Conservation (phyloP, 2,113 vertebrate species). For the Aspiorhynchus laticeps region DNA sequence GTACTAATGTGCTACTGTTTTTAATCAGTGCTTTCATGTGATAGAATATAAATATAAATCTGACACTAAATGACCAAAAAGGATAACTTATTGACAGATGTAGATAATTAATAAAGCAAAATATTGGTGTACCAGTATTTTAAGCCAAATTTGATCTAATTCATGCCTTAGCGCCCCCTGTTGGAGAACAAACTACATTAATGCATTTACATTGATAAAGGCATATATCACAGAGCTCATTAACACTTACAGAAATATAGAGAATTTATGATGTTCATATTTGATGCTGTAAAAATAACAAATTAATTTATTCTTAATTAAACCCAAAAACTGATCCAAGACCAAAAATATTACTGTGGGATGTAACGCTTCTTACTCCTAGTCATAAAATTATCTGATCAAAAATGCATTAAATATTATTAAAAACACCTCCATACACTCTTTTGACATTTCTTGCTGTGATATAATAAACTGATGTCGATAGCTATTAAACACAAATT, state of each 20-base stretch:
- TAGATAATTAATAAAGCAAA: neutral
- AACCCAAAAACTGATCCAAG: neutral
- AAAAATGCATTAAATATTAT: too few relatives aligned
- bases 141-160: neutral
- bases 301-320: neutral
- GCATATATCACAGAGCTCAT: neutral
- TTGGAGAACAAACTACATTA: conserved; percentile 6
- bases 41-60: neutral
- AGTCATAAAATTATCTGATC: too few relatives aligned
- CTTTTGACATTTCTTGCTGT: too few relatives aligned
- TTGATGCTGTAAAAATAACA: neutral
- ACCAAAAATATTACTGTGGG: neutral
- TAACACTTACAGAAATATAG: neutral
- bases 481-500: too few relatives aligned
- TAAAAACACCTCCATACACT: too few relatives aligned
- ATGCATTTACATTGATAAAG: neutral
- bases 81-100: neutral
- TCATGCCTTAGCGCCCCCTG: conserved; percentile 42
- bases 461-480: too few relatives aligned
- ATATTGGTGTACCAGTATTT: neutral
- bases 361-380: neutral
- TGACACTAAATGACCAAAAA: neutral
- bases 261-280: neutral
- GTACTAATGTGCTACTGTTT: neutral
- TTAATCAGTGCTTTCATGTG: neutral